A percentile compares a stretch with the other conserved stretches of the same genome.
These are phyloP conservation scores for Tetragonula carbonaria DNA, from an alignment of 2,888 invertebrate genomes.

Conservation along the genomic window DNA sequence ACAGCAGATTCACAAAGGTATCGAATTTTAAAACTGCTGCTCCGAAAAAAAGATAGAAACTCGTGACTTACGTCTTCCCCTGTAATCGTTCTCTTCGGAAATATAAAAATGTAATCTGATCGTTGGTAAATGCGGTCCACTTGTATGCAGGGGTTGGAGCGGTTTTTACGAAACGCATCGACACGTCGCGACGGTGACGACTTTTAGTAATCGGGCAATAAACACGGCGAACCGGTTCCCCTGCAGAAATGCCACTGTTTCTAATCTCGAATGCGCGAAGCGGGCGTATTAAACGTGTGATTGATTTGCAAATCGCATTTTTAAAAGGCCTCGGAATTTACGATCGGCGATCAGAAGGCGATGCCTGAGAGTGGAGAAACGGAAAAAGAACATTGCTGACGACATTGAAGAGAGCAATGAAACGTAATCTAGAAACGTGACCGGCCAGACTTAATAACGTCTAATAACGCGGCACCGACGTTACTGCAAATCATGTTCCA, in stretches of 20 bases:
- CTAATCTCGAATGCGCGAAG: slow-evolving; percentile 12
- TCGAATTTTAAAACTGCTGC: neutral
- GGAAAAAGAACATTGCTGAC: too few species aligned
- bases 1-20: neutral
- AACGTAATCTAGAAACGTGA: slow-evolving; percentile 44
- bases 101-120: neutral
- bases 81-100: neutral
- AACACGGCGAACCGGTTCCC: slow-evolving; percentile 13
- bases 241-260: slow-evolving; percentile 8
- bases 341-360: neutral
- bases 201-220: neutral
- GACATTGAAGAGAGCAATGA: slow-evolving; percentile 12
- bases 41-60: neutral
- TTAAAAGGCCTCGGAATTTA: neutral
- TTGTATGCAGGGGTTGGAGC: neutral
- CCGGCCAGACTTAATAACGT: slow-evolving; percentile 58
- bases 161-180: neutral
- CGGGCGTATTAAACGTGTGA: neutral
- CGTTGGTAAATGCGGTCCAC: neutral
- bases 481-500: slow-evolving; percentile 40
- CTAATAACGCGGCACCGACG: slow-evolving; percentile 74
- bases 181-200: neutral
- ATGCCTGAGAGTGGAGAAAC: neutral
- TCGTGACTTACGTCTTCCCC: neutral
- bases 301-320: slow-evolving; percentile 4